Evolutionary conservation across 2,113 vertebrate species (phyloP).

Genomic region (Daphoenositta chrysoptera): DNA sequence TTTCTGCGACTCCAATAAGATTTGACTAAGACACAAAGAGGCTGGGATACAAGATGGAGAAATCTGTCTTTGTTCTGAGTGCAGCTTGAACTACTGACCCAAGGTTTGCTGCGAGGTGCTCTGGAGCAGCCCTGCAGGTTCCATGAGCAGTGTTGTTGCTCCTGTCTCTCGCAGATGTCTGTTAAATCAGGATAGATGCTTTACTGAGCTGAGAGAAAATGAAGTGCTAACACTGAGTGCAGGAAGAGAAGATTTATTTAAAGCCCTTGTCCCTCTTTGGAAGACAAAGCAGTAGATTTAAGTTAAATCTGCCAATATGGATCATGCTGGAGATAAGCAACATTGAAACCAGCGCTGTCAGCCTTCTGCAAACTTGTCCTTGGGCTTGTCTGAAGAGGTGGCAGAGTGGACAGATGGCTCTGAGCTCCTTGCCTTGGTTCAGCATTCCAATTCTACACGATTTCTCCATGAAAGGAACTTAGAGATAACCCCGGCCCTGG

Average conservation of each 20-base stretch:
- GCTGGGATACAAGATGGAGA: not conserved
- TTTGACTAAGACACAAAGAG: not conserved
- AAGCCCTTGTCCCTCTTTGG: not conserved
- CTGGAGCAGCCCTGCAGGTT: not conserved
- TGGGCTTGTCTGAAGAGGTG: not conserved
- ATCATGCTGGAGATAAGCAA: not conserved
- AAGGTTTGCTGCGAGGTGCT: not conserved
- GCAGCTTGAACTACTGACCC: not conserved
- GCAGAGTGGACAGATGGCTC: not conserved
- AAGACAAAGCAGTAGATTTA: conserved; percentile 18
- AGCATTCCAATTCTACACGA: not conserved
- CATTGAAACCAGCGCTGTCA: not conserved
- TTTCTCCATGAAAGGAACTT: not conserved
- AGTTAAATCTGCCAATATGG: conserved; percentile 12
- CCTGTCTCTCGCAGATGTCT: not conserved
- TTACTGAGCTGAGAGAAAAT: not conserved
- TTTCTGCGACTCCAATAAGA: not conserved
- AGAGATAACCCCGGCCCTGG: not conserved
- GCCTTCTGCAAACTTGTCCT: not conserved
- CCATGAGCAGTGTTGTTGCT: not conserved
- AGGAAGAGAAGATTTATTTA: conserved; percentile 24
- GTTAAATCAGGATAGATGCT: conserved; percentile 31
- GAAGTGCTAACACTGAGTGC: not conserved
- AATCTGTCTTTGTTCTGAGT: not conserved
- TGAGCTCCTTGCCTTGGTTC: not conserved